phyloP scores from a whole-genome alignment of 1,140 invertebrate species.

The Kradibia gibbosae region DNA sequence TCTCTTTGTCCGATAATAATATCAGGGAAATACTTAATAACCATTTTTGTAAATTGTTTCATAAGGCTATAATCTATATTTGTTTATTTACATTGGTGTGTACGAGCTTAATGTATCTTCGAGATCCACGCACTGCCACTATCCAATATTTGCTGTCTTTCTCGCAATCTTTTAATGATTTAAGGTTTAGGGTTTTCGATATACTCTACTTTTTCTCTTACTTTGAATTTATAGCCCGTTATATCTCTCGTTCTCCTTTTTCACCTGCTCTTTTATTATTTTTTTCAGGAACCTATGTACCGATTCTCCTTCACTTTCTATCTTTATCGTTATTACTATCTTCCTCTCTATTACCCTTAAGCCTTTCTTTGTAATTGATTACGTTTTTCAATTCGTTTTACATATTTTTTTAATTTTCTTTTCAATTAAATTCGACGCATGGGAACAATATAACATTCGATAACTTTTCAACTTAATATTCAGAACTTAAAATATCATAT shows the following conservation, averaged over 20 bases:
- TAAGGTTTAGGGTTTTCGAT: constrained; percentile 67
- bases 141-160: constrained; percentile 50
- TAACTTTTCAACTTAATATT: neutral
- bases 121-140: constrained; percentile 54
- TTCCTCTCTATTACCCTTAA: constrained; percentile 11
- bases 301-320: neutral
- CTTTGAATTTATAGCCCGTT: constrained; percentile 67
- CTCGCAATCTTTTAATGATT: constrained; percentile 61
- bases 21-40: no score
- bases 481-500: neutral
- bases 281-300: neutral
- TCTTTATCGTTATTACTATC: neutral
- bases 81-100: constrained; percentile 71
- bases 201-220: constrained; percentile 51
- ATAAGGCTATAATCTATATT: constrained; percentile 69
- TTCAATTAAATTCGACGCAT: neutral
- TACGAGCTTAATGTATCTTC: constrained; percentile 49
- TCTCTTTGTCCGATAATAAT: no score
- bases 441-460: constrained; percentile 9
- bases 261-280: constrained; percentile 5
- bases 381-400: constrained; percentile 40
- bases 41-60: constrained; percentile 56
- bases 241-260: constrained; percentile 16
- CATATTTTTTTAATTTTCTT: neutral
- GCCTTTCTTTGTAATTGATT: constrained; percentile 21